Evolutionary conservation across 2,888 invertebrate species (phyloP).

Genomic region (Hemaris fuciformis): DNA sequence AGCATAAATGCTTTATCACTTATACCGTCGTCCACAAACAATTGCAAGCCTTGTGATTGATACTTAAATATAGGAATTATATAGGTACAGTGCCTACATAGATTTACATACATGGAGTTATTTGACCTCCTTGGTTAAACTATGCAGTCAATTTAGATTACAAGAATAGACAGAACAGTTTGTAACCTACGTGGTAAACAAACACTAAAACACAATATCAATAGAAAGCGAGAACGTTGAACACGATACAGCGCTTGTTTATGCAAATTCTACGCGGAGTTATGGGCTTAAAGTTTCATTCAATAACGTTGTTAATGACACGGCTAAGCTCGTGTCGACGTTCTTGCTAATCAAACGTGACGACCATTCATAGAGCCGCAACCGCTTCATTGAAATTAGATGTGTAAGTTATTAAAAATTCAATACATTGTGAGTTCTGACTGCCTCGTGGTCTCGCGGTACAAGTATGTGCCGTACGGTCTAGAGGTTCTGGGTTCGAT

Average conservation of each 20-base stretch:
- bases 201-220: constrained; percentile 38
- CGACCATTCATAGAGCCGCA: not conserved
- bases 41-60: no score
- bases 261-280: constrained; percentile 35
- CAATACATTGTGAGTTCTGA: no score
- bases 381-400: not conserved
- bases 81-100: no score
- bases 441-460: no score
- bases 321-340: not conserved
- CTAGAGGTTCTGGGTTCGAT: no score
- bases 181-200: constrained; percentile 16
- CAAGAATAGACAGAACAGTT: not conserved
- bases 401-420: no score
- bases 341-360: not conserved
- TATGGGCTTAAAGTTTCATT: constrained; percentile 11
- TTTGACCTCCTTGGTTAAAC: not conserved
- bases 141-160: not conserved
- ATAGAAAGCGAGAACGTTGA: constrained; percentile 58
- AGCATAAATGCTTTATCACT: no score
- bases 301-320: not conserved
- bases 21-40: no score
- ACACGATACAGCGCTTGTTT: constrained; percentile 30
- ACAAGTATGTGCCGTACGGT: no score
- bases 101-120: no score
- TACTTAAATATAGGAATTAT: no score